phyloP scores from a whole-genome alignment of 2,797 vertebrate species.

The Menidia menidia region DNA sequence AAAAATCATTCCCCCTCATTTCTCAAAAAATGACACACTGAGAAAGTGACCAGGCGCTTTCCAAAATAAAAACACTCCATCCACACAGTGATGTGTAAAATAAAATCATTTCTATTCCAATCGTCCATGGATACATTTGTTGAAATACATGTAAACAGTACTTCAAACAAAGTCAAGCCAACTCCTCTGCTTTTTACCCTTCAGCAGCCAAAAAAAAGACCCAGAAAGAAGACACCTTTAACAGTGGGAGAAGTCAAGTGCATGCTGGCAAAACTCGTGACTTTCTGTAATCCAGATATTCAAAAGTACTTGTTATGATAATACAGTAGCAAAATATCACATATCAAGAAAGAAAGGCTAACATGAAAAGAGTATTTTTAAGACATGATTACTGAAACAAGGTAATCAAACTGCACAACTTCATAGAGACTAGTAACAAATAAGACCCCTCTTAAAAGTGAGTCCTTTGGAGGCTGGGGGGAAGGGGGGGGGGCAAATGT shows the following conservation, averaged over 20 bases:
- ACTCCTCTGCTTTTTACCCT: constrained; percentile 59
- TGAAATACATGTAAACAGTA: constrained; percentile 76
- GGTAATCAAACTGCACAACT: constrained; percentile 76
- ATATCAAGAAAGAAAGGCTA: constrained; percentile 81
- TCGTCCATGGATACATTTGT: constrained; percentile 74
- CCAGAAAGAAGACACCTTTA: constrained; percentile 48
- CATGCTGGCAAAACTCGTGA: constrained; percentile 84
- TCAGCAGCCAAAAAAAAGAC: constrained; percentile 67
- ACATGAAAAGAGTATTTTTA: constrained; percentile 77
- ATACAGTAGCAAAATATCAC: constrained; percentile 87
- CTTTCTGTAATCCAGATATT: constrained; percentile 81
- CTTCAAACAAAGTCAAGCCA: constrained; percentile 72
- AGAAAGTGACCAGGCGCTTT: not conserved
- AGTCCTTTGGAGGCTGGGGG: constrained; percentile 67
- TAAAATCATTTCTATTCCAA: constrained; percentile 77
- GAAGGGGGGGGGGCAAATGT: constrained; percentile 56
- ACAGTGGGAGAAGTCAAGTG: constrained; percentile 76
- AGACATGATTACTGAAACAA: constrained; percentile 80
- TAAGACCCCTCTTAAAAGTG: constrained; percentile 69
- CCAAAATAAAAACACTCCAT: constrained; percentile 38
- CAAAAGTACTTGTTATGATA: constrained; percentile 81
- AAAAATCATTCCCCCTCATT: constrained; percentile 2
- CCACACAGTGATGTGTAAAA: constrained; percentile 68
- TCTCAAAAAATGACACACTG: not conserved
- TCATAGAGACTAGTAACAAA: constrained; percentile 78